Base-by-base conservation (phyloP, 2,888 invertebrate genomes). In the Drosophila macrospina region DNA sequence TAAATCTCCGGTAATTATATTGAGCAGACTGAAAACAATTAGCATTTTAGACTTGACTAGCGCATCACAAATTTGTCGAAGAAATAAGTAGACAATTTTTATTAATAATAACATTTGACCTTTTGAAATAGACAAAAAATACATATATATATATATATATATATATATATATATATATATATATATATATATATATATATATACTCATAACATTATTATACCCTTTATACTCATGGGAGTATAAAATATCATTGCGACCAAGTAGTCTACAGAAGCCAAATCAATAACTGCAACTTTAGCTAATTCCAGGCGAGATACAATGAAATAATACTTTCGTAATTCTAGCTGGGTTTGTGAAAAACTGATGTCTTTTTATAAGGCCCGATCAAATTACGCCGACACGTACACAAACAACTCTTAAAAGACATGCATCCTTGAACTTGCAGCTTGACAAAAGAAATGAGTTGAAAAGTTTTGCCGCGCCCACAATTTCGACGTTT, bases 331-430 rank as follows among this genome's bases (percentile, higher is more conserved):
- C 56, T 50, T 54, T 34, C 68, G 84, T 87, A 84, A 84, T 69
- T 87, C 59, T 74, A 84, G 71, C 68, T 67, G 68, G 66, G 68
- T 42, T 51, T 30, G 11, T 39, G 44, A 60, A 59, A 55, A 15
- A 77, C 74, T 77, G 73, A 78, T 78, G 74, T 78, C 79, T 78
- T 84, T 82, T 75, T 65, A 74, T 68, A 75, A 73, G 56, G 78
- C 64, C 76, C 78, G 80, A 90, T 90, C 89, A 76, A 87, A 84
- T 90, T 90, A 81, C 91, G 80, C 75, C 79, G 79, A 87, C 78
- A 80, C 80, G 75, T 75, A 69, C 63, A 67, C 30, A 56, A 52
- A 67, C 63, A 66, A 63, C 50, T 62, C 67, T 65, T 48, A 62
- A 42, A 42, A 85, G 34, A 48, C 55, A 47, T 54, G 26, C 24